Conservation (phyloP, 2,888 invertebrate genomes). For the Gymnocheta viridis region DNA sequence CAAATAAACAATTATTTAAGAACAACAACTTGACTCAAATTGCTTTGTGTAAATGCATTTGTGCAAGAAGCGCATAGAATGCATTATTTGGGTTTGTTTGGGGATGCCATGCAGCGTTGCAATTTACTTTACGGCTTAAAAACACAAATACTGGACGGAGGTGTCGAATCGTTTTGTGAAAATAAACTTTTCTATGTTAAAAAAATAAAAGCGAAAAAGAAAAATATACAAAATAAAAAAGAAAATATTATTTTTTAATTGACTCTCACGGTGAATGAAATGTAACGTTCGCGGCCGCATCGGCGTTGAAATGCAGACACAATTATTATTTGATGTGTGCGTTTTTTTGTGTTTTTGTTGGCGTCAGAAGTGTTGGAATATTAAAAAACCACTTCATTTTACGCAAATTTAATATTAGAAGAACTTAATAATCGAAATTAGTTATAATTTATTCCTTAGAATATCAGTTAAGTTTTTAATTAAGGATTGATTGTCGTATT, state of each 20-base stretch:
- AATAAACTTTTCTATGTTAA: constrained; percentile 65
- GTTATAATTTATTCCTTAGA: neutral
- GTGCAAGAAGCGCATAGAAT: neutral
- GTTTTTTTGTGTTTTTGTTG: neutral
- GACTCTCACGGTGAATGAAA: constrained; percentile 66
- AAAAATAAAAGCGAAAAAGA: constrained; percentile 46
- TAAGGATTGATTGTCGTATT: too few relatives aligned
- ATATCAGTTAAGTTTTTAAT: neutral
- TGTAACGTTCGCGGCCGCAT: constrained; percentile 10
- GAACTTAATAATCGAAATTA: neutral
- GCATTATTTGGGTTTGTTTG: constrained; percentile 26
- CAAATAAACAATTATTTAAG: constrained; percentile 53
- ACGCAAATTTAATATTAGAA: neutral
- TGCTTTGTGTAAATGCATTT: neutral
- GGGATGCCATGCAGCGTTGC: constrained; percentile 49
- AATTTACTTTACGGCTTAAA: neutral
- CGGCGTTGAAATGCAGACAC: neutral
- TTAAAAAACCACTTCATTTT: neutral
- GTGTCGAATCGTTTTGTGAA: constrained; percentile 53
- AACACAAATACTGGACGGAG: constrained; percentile 27
- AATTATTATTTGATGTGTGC: neutral
- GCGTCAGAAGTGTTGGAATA: neutral
- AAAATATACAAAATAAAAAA: constrained; percentile 37
- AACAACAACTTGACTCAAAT: neutral
- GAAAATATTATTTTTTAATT: constrained; percentile 53